Conservation (phyloP, 35 echinoderm and acorn worm species). For the Holothuria glaberrima region DNA sequence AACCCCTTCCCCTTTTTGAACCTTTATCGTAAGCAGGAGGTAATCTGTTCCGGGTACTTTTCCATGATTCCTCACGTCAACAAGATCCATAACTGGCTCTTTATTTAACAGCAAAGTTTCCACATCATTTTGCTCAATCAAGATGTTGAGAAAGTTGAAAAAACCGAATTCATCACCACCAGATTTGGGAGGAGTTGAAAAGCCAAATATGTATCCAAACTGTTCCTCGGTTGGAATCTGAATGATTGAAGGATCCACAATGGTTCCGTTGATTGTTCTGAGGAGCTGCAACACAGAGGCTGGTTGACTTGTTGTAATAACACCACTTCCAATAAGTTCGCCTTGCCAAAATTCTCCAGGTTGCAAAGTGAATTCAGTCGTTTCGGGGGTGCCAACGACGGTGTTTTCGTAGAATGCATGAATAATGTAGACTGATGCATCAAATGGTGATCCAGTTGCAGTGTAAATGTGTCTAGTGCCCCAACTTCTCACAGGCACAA, state of each 20-base stretch:
- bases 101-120: constrained; percentile 56
- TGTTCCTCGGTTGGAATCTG: too few species aligned
- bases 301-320: constrained; percentile 56
- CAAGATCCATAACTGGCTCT: neutral
- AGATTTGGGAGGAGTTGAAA: too few species aligned
- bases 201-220: too few species aligned
- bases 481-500: constrained; percentile 64
- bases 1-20: too few species aligned
- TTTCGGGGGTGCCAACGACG: constrained; percentile 37
- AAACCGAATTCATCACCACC: constrained; percentile 39
- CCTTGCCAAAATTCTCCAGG: constrained; percentile 57
- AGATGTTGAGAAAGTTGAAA: constrained; percentile 71
- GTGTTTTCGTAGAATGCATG: constrained; percentile 49
- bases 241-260: too few species aligned
- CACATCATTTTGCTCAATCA: constrained; percentile 28
- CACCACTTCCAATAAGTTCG: constrained; percentile 34
- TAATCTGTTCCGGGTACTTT: constrained; percentile 42
- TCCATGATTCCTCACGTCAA: neutral
- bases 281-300: constrained; percentile 52
- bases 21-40: neutral
- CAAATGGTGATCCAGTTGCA: neutral
- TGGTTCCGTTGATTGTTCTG: constrained; percentile 19
- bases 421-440: constrained; percentile 45
- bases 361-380: constrained; percentile 19
- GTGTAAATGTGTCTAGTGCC: constrained; percentile 69